Evolutionary conservation across 1,140 invertebrate genomes (phyloP).

Genomic region (Drosophila watanabei): DNA sequence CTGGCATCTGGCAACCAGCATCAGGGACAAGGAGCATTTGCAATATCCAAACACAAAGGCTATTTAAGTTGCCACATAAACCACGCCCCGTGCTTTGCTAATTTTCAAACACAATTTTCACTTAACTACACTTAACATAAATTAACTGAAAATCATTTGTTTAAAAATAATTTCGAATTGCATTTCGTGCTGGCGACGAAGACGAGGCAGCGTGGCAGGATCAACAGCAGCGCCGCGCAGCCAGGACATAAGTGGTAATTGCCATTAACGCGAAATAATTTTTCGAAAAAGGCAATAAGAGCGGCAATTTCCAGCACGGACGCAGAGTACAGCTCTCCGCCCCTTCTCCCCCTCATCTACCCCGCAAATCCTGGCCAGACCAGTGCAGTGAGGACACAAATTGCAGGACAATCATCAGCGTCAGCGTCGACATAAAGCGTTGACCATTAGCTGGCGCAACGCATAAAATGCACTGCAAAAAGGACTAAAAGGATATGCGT

Average conservation of each 20-base stretch:
- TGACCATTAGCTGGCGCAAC: conserved; percentile 58
- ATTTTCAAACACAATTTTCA: conserved; percentile 76
- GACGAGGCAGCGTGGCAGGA: conserved; percentile 26
- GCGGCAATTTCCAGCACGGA: conserved; percentile 76
- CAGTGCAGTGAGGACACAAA: conserved; percentile 64
- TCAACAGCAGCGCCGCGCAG: conserved; percentile 18
- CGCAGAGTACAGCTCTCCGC: conserved; percentile 27
- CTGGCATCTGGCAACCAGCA: conserved; percentile 11
- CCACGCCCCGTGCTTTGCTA: conserved; percentile 65
- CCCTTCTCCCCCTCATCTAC: neutral
- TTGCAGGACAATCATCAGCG: conserved; percentile 77
- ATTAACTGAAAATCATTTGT: conserved; percentile 78
- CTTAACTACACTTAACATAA: conserved; percentile 82
- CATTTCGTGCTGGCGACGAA: conserved; percentile 39
- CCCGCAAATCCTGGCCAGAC: conserved; percentile 23
- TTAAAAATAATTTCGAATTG: conserved; percentile 76
- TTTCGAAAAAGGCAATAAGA: conserved; percentile 78
- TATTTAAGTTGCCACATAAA: conserved; percentile 66
- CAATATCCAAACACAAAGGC: conserved; percentile 29
- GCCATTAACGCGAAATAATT: conserved; percentile 83
- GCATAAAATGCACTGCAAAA: conserved; percentile 74
- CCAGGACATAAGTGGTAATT: conserved; percentile 77
- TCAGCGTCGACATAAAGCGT: conserved; percentile 29
- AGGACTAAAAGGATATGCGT: conserved; percentile 65
- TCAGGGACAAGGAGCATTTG: conserved; percentile 2